phyloP scores from a whole-genome alignment of 2,113 vertebrate species.

The Psammodynastes pulverulentus region DNA sequence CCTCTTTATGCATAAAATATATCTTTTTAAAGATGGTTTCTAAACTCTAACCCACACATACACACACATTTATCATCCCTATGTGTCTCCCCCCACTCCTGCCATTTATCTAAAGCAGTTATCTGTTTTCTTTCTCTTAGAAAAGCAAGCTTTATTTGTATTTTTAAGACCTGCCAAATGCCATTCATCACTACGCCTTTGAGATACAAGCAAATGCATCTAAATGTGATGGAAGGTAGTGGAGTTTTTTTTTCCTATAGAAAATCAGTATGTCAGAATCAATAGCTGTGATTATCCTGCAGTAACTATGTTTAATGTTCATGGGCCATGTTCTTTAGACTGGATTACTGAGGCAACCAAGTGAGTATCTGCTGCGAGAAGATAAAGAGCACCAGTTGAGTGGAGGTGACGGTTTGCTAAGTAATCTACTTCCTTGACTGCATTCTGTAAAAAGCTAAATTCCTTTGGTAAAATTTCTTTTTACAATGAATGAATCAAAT shows the following conservation, averaged over 20 bases:
- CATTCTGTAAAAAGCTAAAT: constrained; percentile 51
- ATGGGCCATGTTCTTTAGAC: constrained; percentile 22
- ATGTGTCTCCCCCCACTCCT: background rate
- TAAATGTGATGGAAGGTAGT: constrained; percentile 6
- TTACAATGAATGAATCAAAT: constrained; percentile 64
- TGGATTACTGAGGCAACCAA: constrained; percentile 32
- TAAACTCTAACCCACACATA: background rate
- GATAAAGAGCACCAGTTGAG: constrained; percentile 54
- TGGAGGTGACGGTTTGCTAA: constrained; percentile 36
- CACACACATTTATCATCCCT: background rate
- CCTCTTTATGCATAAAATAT: background rate
- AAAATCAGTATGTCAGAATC: constrained; percentile 43
- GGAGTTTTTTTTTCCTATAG: constrained; percentile 18
- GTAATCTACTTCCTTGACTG: constrained; percentile 56
- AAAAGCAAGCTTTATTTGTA: background rate
- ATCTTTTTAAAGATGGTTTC: background rate
- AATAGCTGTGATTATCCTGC: constrained; percentile 38
- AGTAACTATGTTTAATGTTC: constrained; percentile 28
- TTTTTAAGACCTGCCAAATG: background rate
- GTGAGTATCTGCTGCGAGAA: constrained; percentile 49
- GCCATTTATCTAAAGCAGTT: background rate
- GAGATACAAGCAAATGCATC: background rate
- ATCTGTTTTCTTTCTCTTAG: background rate
- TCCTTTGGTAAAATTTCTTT: constrained; percentile 47
- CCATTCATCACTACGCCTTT: background rate